Evolutionary conservation across 2,113 vertebrate genomes (phyloP).

Genomic region (Platichthys flesus): DNA sequence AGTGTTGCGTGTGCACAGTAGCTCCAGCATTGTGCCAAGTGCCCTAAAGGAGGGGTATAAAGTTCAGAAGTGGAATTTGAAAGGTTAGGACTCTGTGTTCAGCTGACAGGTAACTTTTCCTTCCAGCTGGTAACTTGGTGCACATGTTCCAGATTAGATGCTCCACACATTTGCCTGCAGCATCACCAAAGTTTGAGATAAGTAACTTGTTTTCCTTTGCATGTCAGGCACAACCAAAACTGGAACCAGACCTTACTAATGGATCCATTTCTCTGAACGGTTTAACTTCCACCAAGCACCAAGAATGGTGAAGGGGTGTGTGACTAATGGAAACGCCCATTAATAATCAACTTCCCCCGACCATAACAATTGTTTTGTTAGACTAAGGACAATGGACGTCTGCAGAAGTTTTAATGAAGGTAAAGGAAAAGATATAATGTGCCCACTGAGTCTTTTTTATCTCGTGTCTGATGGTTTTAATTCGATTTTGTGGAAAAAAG

Average conservation of each 20-base stretch:
- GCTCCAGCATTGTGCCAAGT: neutral
- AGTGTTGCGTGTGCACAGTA: neutral
- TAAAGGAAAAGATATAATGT: neutral
- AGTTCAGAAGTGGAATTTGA: neutral
- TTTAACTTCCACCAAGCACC: neutral
- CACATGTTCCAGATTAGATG: conserved; percentile 1
- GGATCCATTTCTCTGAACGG: conserved; percentile 3
- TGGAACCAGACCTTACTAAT: neutral
- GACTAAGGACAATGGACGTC: neutral
- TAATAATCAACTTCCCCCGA: neutral
- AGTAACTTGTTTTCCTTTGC: neutral
- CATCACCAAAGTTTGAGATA: neutral
- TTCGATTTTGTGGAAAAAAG: neutral
- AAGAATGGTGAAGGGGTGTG: neutral
- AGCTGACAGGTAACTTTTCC: neutral
- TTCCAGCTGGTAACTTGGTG: neutral
- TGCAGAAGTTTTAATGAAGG: neutral
- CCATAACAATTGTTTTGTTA: neutral
- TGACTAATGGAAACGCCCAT: conserved; percentile 8
- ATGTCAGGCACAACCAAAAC: neutral
- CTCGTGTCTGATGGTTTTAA: neutral
- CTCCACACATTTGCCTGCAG: neutral
- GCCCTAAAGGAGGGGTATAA: neutral
- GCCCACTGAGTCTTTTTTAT: neutral
- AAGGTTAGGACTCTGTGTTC: neutral